Conservation (phyloP, 1,140 invertebrate genomes). For the Papilio xuthus region DNA sequence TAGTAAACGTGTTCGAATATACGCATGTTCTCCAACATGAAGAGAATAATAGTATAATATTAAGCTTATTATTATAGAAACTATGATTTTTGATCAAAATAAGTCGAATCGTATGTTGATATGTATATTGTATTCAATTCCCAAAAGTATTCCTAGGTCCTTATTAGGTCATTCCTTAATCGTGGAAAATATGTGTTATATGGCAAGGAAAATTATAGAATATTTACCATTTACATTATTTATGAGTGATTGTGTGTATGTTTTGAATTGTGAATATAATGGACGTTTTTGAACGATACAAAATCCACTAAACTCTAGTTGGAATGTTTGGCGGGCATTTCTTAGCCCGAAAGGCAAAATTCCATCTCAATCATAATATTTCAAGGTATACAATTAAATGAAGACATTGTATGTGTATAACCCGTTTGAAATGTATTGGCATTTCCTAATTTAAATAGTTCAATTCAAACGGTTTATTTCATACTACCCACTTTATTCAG, state of each 20-base stretch:
- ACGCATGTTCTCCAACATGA: background rate
- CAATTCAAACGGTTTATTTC: conserved; percentile 1
- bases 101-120: conserved; percentile 8
- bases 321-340: background rate
- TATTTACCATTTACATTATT: background rate
- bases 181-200: background rate
- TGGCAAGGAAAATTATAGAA: conserved; percentile 15
- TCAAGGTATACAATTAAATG: too few relatives aligned
- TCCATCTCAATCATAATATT: background rate
- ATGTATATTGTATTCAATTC: conserved; percentile 24
- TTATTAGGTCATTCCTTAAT: conserved; percentile 37
- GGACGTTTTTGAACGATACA: background rate
- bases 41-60: background rate
- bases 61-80: background rate
- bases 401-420: background rate
- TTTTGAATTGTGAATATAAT: background rate
- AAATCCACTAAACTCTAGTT: background rate
- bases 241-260: background rate
- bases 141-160: conserved; percentile 16
- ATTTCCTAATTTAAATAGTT: conserved; percentile 5
- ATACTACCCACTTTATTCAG: background rate
- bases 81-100: background rate
- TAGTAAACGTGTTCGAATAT: conserved; percentile 3
- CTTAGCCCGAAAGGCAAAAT: background rate
- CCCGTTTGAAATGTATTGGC: background rate